phyloP scores from a whole-genome alignment of 1,140 invertebrate genomes.

The Tyrophagus putrescentiae region DNA sequence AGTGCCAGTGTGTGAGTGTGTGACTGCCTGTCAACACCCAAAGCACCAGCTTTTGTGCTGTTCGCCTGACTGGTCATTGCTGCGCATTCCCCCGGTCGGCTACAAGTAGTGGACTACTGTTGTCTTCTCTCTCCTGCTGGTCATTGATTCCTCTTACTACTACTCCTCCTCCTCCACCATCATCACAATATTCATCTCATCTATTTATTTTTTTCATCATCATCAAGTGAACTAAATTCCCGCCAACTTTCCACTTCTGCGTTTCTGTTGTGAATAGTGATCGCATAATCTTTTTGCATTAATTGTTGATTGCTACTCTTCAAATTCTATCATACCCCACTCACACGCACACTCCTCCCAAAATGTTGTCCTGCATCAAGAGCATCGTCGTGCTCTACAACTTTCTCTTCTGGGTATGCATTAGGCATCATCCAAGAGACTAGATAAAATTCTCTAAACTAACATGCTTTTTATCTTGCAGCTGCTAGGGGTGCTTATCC shows the following conservation, averaged over 20 bases:
- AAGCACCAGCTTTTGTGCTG: background rate
- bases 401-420: conserved; percentile 53
- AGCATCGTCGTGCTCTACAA: conserved; percentile 52
- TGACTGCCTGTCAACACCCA: background rate
- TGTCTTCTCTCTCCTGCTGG: too few species aligned
- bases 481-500: conserved; percentile 51
- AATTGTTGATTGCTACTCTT: too few species aligned
- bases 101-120: conserved; percentile 7
- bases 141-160: too few species aligned
- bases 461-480: conserved; percentile 32
- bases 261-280: too few species aligned
- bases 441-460: background rate
- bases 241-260: too few species aligned
- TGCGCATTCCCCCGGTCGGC: conserved; percentile 8
- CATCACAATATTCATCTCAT: too few species aligned
- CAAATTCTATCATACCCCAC: too few species aligned
- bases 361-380: conserved; percentile 52
- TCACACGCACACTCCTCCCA: too few species aligned
- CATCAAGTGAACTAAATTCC: too few species aligned
- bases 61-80: background rate
- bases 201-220: too few species aligned
- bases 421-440: conserved; percentile 10
- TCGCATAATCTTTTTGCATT: too few species aligned
- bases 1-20: background rate
- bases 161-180: too few species aligned